Conservation (phyloP, 1,140 invertebrate genomes). For the Polyergus mexicanus region DNA sequence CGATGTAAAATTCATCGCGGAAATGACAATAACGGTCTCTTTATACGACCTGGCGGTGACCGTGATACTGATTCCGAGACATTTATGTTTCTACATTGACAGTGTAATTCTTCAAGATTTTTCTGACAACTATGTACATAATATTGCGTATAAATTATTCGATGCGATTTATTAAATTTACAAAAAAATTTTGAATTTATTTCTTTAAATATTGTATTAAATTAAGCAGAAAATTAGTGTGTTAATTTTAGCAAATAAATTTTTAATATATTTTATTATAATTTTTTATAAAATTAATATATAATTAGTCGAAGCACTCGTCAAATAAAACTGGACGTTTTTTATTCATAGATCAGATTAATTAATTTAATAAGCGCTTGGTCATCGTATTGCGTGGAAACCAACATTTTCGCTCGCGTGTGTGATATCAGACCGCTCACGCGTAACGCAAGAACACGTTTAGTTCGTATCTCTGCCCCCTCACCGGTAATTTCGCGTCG, state of each 20-base stretch:
- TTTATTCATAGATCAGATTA: neutral
- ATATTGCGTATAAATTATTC: too few species aligned
- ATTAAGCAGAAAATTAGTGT: neutral
- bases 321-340: neutral
- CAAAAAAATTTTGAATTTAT: neutral
- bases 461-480: neutral
- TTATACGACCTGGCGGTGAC: conserved; percentile 25
- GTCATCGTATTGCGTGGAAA: neutral
- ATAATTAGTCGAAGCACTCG: neutral
- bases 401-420: neutral
- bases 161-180: neutral
- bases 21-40: conserved; percentile 67
- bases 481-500: conserved; percentile 37
- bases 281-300: neutral
- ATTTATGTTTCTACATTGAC: neutral
- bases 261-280: neutral
- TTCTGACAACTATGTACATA: neutral
- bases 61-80: neutral
- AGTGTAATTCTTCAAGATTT: neutral
- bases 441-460: conserved; percentile 52
- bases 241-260: neutral
- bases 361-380: conserved; percentile 37
- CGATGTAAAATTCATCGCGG: conserved; percentile 19
- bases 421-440: conserved; percentile 16
- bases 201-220: neutral